Percentiles rank a stretch among this genome's conserved stretches.
These are phyloP conservation scores for Lochmaea capreae DNA, from an alignment of 2,888 invertebrate genomes.

Conservation along the genomic window DNA sequence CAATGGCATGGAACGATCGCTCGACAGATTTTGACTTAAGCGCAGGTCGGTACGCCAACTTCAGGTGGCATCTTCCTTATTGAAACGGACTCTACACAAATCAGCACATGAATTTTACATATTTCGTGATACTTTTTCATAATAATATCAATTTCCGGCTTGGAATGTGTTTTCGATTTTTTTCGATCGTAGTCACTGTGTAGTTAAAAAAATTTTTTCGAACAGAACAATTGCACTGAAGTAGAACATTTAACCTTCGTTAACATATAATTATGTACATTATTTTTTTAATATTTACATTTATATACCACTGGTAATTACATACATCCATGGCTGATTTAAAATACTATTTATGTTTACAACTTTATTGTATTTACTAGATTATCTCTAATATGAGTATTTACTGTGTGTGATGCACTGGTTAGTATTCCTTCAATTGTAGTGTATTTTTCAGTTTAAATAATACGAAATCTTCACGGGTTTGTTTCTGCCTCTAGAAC, in stretches of 20 bases:
- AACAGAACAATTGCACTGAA: conserved; percentile 34
- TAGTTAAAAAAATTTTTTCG: background rate
- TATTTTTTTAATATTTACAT: conserved; percentile 52
- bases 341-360: conserved; percentile 50
- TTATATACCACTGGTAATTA: conserved; percentile 52
- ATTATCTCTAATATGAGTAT: conserved; percentile 45
- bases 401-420: conserved; percentile 43
- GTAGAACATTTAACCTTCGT: conserved; percentile 41
- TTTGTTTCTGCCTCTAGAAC: too few species aligned
- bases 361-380: conserved; percentile 46
- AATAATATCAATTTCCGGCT: too few species aligned
- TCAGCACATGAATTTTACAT: too few species aligned
- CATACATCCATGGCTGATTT: conserved; percentile 54
- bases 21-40: too few species aligned
- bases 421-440: conserved; percentile 42
- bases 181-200: too few species aligned
- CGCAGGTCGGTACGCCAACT: too few species aligned
- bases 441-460: conserved; percentile 11
- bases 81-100: too few species aligned
- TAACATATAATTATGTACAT: conserved; percentile 49
- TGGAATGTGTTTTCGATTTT: too few species aligned
- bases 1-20: too few species aligned
- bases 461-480: background rate
- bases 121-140: too few species aligned
- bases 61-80: too few species aligned